These are phyloP conservation scores for Lamellibrachia satsuma DNA, from an alignment of 2,888 invertebrate genomes.

Conservation along the genomic window DNA sequence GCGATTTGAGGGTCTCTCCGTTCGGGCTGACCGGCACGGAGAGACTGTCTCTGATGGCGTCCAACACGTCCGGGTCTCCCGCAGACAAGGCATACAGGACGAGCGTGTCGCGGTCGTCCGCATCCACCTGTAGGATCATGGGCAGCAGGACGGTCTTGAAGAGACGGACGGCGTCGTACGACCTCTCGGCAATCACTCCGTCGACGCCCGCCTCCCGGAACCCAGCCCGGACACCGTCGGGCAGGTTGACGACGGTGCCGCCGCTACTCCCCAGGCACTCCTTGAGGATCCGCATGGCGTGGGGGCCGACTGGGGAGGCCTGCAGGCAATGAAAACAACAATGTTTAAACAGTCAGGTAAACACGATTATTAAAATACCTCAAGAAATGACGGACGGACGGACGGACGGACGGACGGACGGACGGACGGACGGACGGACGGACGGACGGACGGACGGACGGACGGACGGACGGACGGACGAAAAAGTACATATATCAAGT, in stretches of 20 bases:
- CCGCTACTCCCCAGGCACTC: background rate
- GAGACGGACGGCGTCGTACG: constrained; percentile 40
- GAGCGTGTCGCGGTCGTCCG: constrained; percentile 39
- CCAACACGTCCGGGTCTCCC: constrained; percentile 40
- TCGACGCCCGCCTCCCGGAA: constrained; percentile 32
- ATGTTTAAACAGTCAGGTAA: background rate
- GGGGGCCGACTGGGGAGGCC: constrained; percentile 27
- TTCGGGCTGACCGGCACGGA: constrained; percentile 49
- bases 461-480: no score
- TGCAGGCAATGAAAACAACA: background rate
- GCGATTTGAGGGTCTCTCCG: constrained; percentile 41
- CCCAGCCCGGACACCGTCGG: constrained; percentile 31
- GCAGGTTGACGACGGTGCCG: constrained; percentile 31
- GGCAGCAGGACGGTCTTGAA: constrained; percentile 47
- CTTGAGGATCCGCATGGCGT: constrained; percentile 33
- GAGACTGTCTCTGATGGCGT: constrained; percentile 37
- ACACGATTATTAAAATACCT: background rate
- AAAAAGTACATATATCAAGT: no score
- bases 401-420: background rate
- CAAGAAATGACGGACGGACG: background rate
- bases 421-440: no score
- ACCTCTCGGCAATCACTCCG: constrained; percentile 33
- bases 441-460: no score
- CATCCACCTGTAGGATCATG: constrained; percentile 35
- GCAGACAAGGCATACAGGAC: constrained; percentile 43